Conservation (phyloP, 2,113 vertebrate genomes). For the Abramis brama region DNA sequence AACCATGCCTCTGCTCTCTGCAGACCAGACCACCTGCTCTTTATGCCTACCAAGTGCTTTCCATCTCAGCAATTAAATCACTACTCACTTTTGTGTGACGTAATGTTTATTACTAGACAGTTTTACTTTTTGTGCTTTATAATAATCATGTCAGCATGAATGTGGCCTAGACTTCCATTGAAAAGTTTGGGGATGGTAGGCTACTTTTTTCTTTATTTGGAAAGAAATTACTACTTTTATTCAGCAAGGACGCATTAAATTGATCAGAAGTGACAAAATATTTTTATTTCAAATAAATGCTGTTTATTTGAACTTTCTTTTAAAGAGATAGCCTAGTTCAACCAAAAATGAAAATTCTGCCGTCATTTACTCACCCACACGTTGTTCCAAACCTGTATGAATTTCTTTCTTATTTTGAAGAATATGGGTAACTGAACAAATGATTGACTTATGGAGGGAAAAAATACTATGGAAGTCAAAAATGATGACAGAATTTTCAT, state of each 20-base stretch:
- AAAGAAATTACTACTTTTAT: not conserved
- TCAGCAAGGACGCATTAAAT: not conserved
- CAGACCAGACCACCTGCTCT: slow-evolving; percentile 53
- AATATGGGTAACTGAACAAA: too few relatives aligned
- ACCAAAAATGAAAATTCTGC: too few relatives aligned
- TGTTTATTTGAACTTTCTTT: too few relatives aligned
- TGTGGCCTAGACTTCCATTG: not conserved
- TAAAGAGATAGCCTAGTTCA: too few relatives aligned
- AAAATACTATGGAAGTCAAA: too few relatives aligned
- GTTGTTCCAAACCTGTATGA: too few relatives aligned
- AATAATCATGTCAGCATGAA: not conserved
- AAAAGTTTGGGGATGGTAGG: not conserved
- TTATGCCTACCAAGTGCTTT: slow-evolving; percentile 43
- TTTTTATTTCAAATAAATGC: too few relatives aligned
- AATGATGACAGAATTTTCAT: too few relatives aligned
- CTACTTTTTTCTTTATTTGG: too few relatives aligned
- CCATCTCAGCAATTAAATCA: slow-evolving; percentile 53
- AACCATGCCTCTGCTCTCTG: slow-evolving; percentile 40
- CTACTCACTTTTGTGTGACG: slow-evolving; percentile 28
- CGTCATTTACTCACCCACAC: too few relatives aligned
- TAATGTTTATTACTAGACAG: not conserved
- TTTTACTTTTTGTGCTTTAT: not conserved
- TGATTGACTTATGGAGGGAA: too few relatives aligned
- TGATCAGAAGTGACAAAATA: not conserved
- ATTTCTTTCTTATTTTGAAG: too few relatives aligned